phyloP scores from a whole-genome alignment of 2,797 vertebrate genomes.

The Myiotriccus ornatus region DNA sequence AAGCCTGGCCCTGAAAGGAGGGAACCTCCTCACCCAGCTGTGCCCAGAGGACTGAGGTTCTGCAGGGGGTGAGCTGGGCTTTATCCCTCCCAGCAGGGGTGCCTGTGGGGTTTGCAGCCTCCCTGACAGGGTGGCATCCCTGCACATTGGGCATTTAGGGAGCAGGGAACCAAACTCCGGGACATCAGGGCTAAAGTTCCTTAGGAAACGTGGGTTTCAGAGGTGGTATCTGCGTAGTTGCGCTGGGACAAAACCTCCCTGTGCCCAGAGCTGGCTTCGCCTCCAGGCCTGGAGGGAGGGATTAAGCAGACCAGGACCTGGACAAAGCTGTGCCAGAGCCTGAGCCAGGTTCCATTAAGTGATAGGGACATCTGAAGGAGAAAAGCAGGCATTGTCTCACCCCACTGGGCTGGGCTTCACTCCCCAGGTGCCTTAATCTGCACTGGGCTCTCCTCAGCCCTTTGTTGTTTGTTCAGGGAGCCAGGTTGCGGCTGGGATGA shows the following conservation, averaged over 20 bases:
- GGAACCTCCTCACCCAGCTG: not conserved
- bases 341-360: not conserved
- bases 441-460: not conserved
- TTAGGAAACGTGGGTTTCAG: not conserved
- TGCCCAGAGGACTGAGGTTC: not conserved
- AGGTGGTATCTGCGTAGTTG: not conserved
- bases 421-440: not conserved
- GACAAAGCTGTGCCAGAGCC: not conserved
- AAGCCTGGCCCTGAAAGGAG: not conserved
- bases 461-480: not conserved
- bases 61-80: accelerated
- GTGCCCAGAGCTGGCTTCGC: not conserved
- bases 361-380: not conserved
- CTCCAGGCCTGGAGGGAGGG: not conserved
- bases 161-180: not conserved
- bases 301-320: not conserved
- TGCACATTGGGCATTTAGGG: accelerated
- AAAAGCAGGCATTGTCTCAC: not conserved
- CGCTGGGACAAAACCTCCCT: not conserved
- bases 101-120: accelerated
- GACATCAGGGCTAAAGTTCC: not conserved
- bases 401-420: not conserved
- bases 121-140: no score
- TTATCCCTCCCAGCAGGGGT: not conserved
- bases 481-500: not conserved